Percentiles rank a stretch among this genome's conserved stretches.
phyloP scores from a whole-genome alignment of 2,113 vertebrate genomes.

The Neomonachus schauinslandi region DNA sequence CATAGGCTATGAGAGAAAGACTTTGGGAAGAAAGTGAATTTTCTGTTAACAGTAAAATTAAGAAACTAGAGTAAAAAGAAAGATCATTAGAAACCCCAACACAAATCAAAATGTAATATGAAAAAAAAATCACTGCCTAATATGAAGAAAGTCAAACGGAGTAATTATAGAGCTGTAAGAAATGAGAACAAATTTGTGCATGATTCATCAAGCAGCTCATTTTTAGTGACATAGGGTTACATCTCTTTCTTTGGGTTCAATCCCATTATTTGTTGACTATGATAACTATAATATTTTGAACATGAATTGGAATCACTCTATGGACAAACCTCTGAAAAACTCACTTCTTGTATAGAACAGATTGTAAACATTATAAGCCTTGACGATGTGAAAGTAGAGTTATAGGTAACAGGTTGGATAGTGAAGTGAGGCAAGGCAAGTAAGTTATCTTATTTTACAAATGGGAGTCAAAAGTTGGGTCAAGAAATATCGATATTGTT shows the following conservation, averaged over 20 bases:
- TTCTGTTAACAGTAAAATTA: not conserved
- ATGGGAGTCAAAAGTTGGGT: not conserved
- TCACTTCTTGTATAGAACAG: not conserved
- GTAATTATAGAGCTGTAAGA: not conserved
- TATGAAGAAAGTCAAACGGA: not conserved
- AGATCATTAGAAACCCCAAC: not conserved
- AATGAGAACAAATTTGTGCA: not conserved
- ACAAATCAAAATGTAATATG: not conserved
- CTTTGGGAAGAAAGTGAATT: not conserved
- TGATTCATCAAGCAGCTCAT: not conserved
- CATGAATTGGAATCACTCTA: not conserved
- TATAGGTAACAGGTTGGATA: not conserved
- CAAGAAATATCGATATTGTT: not conserved
- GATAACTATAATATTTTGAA: not conserved
- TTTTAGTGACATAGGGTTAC: not conserved
- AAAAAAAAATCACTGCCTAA: not conserved
- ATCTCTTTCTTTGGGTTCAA: not conserved
- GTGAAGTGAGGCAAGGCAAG: not conserved
- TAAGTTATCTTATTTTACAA: not conserved
- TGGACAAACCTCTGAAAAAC: not conserved
- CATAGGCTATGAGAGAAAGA: not conserved
- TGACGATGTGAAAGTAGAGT: not conserved
- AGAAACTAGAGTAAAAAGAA: not conserved
- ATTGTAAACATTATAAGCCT: not conserved
- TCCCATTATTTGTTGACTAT: not conserved